These are phyloP conservation scores for Pocillopora grandis DNA, from an alignment of 92 coral and sea anemone species.

Conservation along the genomic window DNA sequence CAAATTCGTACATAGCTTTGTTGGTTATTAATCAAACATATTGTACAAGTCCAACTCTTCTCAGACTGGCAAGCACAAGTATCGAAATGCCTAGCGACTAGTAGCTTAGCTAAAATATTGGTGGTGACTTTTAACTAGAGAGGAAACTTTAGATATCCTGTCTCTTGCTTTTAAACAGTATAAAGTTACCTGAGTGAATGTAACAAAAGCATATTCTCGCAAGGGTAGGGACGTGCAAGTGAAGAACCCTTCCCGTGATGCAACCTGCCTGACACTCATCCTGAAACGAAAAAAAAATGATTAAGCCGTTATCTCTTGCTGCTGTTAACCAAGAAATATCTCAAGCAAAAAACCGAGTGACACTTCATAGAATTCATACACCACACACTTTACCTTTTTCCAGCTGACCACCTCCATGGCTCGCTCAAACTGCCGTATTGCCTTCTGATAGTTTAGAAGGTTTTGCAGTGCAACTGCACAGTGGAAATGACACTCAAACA, in stretches of 20 bases:
- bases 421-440: conserved; percentile 44
- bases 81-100: too few relatives aligned
- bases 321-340: background rate
- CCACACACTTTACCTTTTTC: conserved; percentile 42
- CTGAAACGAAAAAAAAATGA: conserved; percentile 18
- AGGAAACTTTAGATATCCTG: too few relatives aligned
- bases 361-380: background rate
- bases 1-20: too few relatives aligned
- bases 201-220: conserved; percentile 62
- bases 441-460: conserved; percentile 33
- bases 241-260: conserved; percentile 70
- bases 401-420: conserved; percentile 65
- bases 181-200: conserved; percentile 48
- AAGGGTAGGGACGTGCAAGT: conserved; percentile 70
- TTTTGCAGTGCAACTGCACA: conserved; percentile 67
- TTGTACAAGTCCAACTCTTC: too few relatives aligned
- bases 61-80: too few relatives aligned
- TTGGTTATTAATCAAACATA: too few relatives aligned
- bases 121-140: too few relatives aligned
- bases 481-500: conserved; percentile 67
- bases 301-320: background rate
- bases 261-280: conserved; percentile 69
- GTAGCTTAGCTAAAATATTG: too few relatives aligned
- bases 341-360: background rate
- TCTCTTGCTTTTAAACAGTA: too few relatives aligned